Evolutionary conservation across 2,113 vertebrate genomes (phyloP).

Genomic region (Lycaon pictus): DNA sequence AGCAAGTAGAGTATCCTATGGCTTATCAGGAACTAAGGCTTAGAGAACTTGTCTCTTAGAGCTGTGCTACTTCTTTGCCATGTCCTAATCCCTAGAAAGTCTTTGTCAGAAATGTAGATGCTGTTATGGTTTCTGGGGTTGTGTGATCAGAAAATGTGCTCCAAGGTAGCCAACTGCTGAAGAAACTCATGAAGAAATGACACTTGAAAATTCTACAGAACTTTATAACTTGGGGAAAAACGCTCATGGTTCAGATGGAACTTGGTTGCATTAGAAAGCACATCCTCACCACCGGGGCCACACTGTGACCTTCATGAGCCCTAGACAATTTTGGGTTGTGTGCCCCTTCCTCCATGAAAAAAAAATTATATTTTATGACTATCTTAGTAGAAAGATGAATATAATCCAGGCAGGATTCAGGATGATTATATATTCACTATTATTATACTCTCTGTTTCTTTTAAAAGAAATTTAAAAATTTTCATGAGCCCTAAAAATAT

Average conservation of each 20-base stretch:
- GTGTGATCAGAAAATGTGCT: not conserved
- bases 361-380: not conserved
- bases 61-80: not conserved
- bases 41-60: not conserved
- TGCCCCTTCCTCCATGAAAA: not conserved
- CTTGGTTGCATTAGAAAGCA: not conserved
- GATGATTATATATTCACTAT: not conserved
- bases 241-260: not conserved
- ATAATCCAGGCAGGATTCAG: not conserved
- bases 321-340: not conserved
- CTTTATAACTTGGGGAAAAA: not conserved
- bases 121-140: not conserved
- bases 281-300: not conserved
- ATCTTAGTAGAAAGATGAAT: not conserved
- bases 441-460: not conserved
- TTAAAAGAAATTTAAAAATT: slow-evolving; percentile 23
- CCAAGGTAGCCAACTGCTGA: not conserved
- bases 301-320: not conserved
- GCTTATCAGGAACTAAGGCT: not conserved
- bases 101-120: slow-evolving; percentile 1
- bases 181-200: not conserved
- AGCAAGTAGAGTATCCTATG: not conserved
- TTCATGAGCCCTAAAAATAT: not conserved
- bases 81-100: not conserved
- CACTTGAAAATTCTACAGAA: not conserved